Conservation (phyloP, 2,888 invertebrate species). For the Heliconius aoede region DNA sequence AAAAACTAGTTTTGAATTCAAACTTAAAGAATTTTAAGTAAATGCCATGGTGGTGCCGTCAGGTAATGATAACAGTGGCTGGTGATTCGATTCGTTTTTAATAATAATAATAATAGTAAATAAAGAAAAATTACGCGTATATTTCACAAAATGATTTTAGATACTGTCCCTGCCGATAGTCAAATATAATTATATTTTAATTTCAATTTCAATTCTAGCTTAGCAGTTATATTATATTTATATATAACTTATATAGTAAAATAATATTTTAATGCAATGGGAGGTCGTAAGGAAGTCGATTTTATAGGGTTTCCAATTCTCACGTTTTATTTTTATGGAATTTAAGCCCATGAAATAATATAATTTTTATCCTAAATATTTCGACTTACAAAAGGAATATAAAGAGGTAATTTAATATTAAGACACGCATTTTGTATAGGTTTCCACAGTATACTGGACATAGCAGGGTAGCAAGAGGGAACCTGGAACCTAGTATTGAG, state of each 20-base stretch:
- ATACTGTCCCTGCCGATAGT: neutral
- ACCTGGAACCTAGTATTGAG: no score
- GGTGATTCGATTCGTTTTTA: no score
- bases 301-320: constrained; percentile 28
- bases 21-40: no score
- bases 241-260: constrained; percentile 5
- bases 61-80: no score
- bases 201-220: neutral
- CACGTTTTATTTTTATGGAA: constrained; percentile 8
- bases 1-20: no score
- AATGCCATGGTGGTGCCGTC: no score
- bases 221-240: neutral
- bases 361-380: no score
- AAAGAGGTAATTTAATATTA: neutral
- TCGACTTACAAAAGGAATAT: neutral
- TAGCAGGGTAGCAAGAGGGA: neutral
- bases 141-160: no score
- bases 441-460: neutral
- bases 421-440: neutral
- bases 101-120: no score
- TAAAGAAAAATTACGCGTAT: no score
- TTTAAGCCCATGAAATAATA: neutral
- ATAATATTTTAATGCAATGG: constrained; percentile 4
- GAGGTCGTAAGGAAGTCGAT: constrained; percentile 21
- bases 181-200: neutral